Conservation (phyloP, 1,140 invertebrate genomes). For the Ooceraea biroi region DNA sequence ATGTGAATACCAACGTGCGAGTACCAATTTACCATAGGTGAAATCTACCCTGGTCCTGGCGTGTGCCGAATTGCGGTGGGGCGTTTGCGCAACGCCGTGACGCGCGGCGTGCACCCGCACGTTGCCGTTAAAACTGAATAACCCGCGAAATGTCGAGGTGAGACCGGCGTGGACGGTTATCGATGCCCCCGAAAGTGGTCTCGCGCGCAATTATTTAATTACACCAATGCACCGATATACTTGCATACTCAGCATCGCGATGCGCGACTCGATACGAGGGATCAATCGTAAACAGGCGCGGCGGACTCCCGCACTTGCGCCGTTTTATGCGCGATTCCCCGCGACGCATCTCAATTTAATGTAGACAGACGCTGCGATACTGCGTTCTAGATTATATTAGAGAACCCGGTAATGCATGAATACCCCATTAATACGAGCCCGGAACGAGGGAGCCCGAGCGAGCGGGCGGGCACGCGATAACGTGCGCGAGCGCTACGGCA, state of each 20-base stretch:
- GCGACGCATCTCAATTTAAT: slow-evolving; percentile 5
- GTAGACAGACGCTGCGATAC: slow-evolving; percentile 1
- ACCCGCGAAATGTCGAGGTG: slow-evolving; percentile 9
- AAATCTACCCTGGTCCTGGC: slow-evolving; percentile 5
- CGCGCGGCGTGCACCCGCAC: background rate
- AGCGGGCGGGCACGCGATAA: slow-evolving; percentile 43
- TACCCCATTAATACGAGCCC: slow-evolving; percentile 44
- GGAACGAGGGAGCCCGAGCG: slow-evolving; percentile 19
- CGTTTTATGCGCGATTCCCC: background rate
- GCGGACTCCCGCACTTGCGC: too few species aligned
- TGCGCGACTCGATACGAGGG: background rate
- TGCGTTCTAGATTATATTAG: slow-evolving; percentile 1
- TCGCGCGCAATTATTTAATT: slow-evolving; percentile 18
- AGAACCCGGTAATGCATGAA: slow-evolving; percentile 36
- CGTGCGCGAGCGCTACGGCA: slow-evolving; percentile 11
- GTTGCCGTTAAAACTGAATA: slow-evolving; percentile 38
- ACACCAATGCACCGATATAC: background rate
- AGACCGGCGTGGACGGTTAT: slow-evolving; percentile 8
- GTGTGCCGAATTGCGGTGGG: slow-evolving; percentile 39
- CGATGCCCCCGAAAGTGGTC: background rate
- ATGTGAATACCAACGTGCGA: too few species aligned
- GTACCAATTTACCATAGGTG: background rate
- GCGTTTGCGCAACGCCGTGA: slow-evolving; percentile 29
- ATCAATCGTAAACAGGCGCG: background rate
- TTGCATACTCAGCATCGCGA: background rate